These are phyloP conservation scores for Perccottus glenii DNA, from an alignment of 2,113 vertebrate genomes.

Conservation along the genomic window DNA sequence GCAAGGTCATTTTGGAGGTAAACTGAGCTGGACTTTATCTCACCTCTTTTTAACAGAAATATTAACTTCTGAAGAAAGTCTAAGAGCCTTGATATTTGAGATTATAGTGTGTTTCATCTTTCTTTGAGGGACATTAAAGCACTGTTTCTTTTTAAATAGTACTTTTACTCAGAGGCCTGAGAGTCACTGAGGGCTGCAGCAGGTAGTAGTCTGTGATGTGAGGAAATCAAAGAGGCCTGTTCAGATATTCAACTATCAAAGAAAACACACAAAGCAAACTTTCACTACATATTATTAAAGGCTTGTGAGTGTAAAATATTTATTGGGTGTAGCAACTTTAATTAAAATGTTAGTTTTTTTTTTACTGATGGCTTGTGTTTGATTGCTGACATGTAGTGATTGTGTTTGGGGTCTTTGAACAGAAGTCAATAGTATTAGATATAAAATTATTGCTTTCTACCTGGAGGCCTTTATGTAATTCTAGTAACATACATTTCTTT, in stretches of 20 bases:
- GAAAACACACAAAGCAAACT: neutral
- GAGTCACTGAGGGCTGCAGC: constrained; percentile 5
- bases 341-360: too few species aligned
- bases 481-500: too few species aligned
- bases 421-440: too few species aligned
- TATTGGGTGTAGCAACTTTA: too few species aligned
- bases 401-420: too few species aligned
- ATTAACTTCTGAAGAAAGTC: constrained; percentile 44
- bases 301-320: too few species aligned
- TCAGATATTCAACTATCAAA: neutral
- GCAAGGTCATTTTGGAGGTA: neutral
- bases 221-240: constrained; percentile 27
- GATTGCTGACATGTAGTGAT: too few species aligned
- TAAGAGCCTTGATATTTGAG: constrained; percentile 1
- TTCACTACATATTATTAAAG: neutral
- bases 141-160: constrained; percentile 15
- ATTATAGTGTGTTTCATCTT: constrained; percentile 25
- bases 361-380: too few species aligned
- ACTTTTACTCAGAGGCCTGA: constrained; percentile 39
- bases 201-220: constrained; percentile 33
- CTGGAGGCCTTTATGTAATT: too few species aligned
- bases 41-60: constrained; percentile 40
- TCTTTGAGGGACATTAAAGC: constrained; percentile 29
- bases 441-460: too few species aligned
- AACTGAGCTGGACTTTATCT: constrained; percentile 51